Evolutionary conservation across 2,797 vertebrate species (phyloP).

Genomic region (Diceros bicornis): DNA sequence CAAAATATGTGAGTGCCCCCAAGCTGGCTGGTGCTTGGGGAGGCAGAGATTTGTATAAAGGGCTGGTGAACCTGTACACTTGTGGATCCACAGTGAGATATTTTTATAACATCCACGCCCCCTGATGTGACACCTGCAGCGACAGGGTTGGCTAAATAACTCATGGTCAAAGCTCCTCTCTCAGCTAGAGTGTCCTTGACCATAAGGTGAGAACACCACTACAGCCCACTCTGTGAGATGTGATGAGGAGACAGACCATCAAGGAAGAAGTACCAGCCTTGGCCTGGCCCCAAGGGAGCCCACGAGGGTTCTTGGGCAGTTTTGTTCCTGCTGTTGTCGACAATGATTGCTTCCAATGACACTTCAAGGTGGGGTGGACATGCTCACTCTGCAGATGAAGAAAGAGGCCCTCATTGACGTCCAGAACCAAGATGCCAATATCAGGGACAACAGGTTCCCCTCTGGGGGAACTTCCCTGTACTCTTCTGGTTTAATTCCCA

Average conservation of each 20-base stretch:
- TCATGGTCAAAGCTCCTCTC: not conserved
- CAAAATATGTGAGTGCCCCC: not conserved
- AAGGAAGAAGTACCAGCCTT: not conserved
- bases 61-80: not conserved
- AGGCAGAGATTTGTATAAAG: not conserved
- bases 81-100: not conserved
- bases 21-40: not conserved
- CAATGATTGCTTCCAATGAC: not conserved
- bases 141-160: not conserved
- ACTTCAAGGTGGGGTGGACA: not conserved
- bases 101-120: not conserved
- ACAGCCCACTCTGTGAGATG: too few relatives aligned
- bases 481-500: not conserved
- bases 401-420: not conserved
- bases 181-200: not conserved
- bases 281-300: not conserved
- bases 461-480: not conserved
- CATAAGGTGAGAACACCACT: too few relatives aligned
- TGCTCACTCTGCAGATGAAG: not conserved
- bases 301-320: not conserved
- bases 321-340: not conserved
- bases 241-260: not conserved
- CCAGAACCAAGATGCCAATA: not conserved
- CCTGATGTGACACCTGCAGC: not conserved
- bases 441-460: not conserved